Conservation (phyloP, 2,113 vertebrate species). For the Todiramphus saurophagus region DNA sequence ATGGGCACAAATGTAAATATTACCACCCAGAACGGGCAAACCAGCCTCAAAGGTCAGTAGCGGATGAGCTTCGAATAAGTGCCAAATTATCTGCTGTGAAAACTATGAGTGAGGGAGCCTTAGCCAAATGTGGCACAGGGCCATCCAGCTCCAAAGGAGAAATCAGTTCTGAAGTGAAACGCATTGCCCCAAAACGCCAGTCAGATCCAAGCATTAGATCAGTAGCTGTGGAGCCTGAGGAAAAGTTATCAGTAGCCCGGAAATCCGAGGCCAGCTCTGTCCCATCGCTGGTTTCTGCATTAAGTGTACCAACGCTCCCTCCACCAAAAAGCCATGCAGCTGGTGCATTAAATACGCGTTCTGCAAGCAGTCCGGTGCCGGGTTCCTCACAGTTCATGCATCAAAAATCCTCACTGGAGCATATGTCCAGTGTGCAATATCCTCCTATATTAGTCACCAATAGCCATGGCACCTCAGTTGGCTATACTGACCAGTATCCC, state of each 20-base stretch:
- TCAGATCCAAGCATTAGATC: slow-evolving; percentile 97
- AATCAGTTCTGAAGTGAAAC: slow-evolving; percentile 86
- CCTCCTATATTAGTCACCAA: slow-evolving; percentile 97
- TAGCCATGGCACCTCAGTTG: slow-evolving; percentile 91
- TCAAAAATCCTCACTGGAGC: slow-evolving; percentile 91
- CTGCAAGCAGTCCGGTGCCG: slow-evolving; percentile 96
- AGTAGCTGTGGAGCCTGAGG: slow-evolving; percentile 89
- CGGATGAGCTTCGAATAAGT: slow-evolving; percentile 97
- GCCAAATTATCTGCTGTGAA: slow-evolving; percentile 97
- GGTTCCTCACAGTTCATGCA: slow-evolving; percentile 91
- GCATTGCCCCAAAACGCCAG: slow-evolving; percentile 92
- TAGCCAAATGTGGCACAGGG: slow-evolving; percentile 87
- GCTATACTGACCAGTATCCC: slow-evolving; percentile 90
- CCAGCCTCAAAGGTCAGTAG: slow-evolving; percentile 93
- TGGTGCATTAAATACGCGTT: slow-evolving; percentile 94
- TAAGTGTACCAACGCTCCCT: slow-evolving; percentile 95
- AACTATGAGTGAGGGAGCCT: slow-evolving; percentile 95
- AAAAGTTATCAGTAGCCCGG: slow-evolving; percentile 84
- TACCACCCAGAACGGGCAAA: slow-evolving; percentile 97
- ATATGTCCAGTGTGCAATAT: slow-evolving; percentile 93
- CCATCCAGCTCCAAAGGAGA: slow-evolving; percentile 82
- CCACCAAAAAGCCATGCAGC: slow-evolving; percentile 93
- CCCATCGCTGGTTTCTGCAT: slow-evolving; percentile 94
- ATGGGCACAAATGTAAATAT: slow-evolving; percentile 99
- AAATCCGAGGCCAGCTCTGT: slow-evolving; percentile 95